Percentiles rank a stretch among this genome's conserved stretches.
phyloP scores from a whole-genome alignment of 2,113 vertebrate species.

The Corythoichthys intestinalis region DNA sequence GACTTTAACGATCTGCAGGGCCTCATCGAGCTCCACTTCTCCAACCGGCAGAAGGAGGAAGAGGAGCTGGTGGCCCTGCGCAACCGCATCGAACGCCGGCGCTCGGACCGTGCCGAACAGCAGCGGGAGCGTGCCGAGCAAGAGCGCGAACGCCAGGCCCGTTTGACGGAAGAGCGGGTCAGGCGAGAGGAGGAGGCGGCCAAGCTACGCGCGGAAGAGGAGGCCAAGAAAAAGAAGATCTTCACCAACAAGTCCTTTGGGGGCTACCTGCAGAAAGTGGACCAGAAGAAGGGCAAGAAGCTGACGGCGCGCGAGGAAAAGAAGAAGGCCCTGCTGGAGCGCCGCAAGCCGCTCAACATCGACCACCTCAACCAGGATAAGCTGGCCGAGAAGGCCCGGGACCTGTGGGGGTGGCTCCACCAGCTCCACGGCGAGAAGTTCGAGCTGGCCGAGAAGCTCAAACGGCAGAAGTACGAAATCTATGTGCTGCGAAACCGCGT shows the following conservation, averaged over 20 bases:
- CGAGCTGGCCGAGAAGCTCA: slow-evolving; percentile 88
- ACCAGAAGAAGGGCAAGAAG: slow-evolving; percentile 76
- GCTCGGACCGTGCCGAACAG: slow-evolving; percentile 87
- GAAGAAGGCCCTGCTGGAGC: slow-evolving; percentile 72
- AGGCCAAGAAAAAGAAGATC: slow-evolving; percentile 90
- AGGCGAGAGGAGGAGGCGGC: slow-evolving; percentile 89
- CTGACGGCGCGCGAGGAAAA: slow-evolving; percentile 78
- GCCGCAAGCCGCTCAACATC: slow-evolving; percentile 74
- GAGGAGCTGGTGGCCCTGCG: slow-evolving; percentile 87
- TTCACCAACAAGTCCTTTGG: slow-evolving; percentile 83
- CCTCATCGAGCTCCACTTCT: slow-evolving; percentile 89
- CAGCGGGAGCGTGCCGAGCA: slow-evolving; percentile 82
- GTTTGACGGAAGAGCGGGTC: slow-evolving; percentile 82
- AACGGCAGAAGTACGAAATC: slow-evolving; percentile 94
- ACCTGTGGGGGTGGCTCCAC: slow-evolving; percentile 84
- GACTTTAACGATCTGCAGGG: slow-evolving; percentile 90
- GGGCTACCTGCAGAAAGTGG: slow-evolving; percentile 73
- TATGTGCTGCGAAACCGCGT: slow-evolving; percentile 88
- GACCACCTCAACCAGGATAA: slow-evolving; percentile 78
- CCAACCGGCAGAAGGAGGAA: slow-evolving; percentile 92
- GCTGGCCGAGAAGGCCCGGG: slow-evolving; percentile 82
- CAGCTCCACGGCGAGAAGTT: slow-evolving; percentile 92
- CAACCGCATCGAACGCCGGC: slow-evolving; percentile 84
- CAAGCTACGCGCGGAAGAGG: slow-evolving; percentile 83
- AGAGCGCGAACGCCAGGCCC: slow-evolving; percentile 84